Conservation (phyloP, 2,888 invertebrate genomes). For the Antitype chi region DNA sequence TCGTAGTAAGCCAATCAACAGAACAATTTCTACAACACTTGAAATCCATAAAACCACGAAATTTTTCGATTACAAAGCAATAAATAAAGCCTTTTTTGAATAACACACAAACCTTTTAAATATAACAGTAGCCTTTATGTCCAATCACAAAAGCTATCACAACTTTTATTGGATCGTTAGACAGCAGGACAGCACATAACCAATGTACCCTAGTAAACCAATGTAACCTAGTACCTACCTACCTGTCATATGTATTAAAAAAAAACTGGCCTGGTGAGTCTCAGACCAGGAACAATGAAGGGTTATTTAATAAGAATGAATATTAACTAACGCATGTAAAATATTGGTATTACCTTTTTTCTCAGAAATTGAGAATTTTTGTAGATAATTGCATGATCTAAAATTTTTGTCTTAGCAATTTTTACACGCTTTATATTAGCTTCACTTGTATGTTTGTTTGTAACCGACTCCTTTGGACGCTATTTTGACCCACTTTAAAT, state of each 20-base stretch:
- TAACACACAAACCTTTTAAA: not conserved
- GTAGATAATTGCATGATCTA: too few relatives aligned
- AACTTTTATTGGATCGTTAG: slow-evolving; percentile 42
- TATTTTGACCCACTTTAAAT: too few relatives aligned
- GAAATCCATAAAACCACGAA: not conserved
- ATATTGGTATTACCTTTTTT: not conserved
- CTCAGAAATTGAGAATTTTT: too few relatives aligned
- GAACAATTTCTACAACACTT: not conserved
- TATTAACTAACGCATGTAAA: too few relatives aligned
- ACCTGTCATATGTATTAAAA: not conserved
- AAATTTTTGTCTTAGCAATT: too few relatives aligned
- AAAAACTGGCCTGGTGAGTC: not conserved
- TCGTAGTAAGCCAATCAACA: not conserved
- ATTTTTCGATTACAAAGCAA: not conserved
- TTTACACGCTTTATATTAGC: too few relatives aligned
- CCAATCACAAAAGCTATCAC: slow-evolving; percentile 22
- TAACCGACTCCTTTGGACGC: too few relatives aligned
- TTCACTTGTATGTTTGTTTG: too few relatives aligned
- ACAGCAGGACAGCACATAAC: not conserved
- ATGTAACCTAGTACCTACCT: not conserved
- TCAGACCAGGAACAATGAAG: not conserved
- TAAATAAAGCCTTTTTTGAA: not conserved
- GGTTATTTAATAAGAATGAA: not conserved
- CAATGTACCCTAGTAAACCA: too few relatives aligned
- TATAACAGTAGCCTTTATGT: not conserved